phyloP scores from a whole-genome alignment of 2,888 invertebrate genomes.

The Cantharis flavilabris region DNA sequence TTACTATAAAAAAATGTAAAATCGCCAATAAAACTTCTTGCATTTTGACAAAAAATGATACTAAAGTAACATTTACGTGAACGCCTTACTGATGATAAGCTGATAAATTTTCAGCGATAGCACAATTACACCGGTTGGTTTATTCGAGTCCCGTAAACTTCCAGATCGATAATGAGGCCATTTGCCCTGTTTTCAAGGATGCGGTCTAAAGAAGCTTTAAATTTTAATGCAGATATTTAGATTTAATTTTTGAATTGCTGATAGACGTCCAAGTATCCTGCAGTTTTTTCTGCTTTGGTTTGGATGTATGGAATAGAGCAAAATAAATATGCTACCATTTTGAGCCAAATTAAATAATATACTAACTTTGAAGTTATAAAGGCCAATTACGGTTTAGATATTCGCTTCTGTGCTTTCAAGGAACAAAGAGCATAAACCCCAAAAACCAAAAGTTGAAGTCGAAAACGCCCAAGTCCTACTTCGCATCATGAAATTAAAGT shows the following conservation, averaged over 20 bases:
- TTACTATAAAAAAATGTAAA: not conserved
- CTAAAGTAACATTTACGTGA: not conserved
- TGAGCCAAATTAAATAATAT: not conserved
- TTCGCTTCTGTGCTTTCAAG: not conserved
- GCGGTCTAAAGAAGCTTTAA: not conserved
- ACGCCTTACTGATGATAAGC: not conserved
- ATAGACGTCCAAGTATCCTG: not conserved
- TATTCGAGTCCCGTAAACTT: not conserved
- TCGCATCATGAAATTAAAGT: not conserved
- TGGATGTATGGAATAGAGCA: not conserved
- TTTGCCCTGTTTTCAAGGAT: not conserved
- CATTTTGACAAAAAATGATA: not conserved
- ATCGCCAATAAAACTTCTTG: not conserved
- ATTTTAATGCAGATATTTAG: not conserved
- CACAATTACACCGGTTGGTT: not conserved
- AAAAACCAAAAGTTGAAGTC: not conserved
- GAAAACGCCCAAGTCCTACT: not conserved
- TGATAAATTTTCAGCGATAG: not conserved
- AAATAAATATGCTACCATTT: not conserved
- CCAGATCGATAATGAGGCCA: not conserved
- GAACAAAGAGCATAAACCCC: not conserved
- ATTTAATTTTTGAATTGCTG: not conserved
- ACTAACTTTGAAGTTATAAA: not conserved
- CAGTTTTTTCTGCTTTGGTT: too few species aligned
- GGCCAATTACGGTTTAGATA: not conserved